phyloP scores from a whole-genome alignment of 1,140 invertebrate species.

The Microplitis demolitor region DNA sequence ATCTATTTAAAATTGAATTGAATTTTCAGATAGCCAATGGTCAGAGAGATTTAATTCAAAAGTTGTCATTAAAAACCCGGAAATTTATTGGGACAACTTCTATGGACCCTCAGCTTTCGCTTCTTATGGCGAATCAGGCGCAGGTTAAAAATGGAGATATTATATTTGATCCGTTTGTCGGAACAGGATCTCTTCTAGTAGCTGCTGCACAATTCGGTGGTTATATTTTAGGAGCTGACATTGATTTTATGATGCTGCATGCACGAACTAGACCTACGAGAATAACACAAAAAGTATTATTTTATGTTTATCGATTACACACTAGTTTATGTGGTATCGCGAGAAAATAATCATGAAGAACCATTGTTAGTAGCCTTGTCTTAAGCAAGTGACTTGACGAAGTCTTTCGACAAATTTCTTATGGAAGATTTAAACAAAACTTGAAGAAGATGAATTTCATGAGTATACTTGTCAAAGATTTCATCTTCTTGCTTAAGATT shows the following conservation, averaged over 20 bases:
- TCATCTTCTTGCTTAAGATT: no score
- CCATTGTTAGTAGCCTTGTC: no score
- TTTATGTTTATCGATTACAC: background rate
- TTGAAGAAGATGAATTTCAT: no score
- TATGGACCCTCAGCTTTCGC: conserved; percentile 92
- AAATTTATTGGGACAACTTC: conserved; percentile 97
- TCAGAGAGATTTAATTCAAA: conserved; percentile 77
- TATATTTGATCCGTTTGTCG: conserved; percentile 94
- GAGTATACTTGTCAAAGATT: no score
- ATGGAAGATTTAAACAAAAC: no score
- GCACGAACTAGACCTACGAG: conserved; percentile 80
- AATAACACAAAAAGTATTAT: conserved; percentile 73
- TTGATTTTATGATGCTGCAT: conserved; percentile 92
- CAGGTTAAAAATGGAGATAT: conserved; percentile 74
- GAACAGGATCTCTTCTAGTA: conserved; percentile 90
- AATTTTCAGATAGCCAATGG: conserved; percentile 75
- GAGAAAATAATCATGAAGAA: no score
- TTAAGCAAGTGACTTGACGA: no score
- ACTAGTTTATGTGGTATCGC: background rate
- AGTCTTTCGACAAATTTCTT: no score
- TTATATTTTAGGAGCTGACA: conserved; percentile 89
- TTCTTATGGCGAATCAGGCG: conserved; percentile 95
- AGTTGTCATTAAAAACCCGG: conserved; percentile 83
- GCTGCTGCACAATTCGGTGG: conserved; percentile 90
- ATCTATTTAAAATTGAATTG: conserved; percentile 8